Conservation (phyloP, 1,140 invertebrate genomes). For the Orchestia grillus region DNA sequence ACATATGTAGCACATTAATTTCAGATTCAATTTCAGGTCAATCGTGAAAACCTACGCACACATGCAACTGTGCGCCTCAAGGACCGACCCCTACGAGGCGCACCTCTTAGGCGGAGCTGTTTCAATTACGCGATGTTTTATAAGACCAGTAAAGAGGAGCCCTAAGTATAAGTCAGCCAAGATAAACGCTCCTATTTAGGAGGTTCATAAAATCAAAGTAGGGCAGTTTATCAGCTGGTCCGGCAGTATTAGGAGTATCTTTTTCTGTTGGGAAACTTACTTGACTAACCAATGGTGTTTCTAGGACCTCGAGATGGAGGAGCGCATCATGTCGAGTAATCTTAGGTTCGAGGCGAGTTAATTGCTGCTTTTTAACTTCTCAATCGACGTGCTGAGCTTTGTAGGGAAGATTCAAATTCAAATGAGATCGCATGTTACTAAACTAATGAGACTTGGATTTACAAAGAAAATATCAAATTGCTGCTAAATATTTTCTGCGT, state of each 20-base stretch:
- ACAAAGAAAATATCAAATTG: background rate
- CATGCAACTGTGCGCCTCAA: background rate
- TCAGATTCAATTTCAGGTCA: background rate
- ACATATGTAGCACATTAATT: background rate
- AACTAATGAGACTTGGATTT: background rate
- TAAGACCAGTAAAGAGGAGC: background rate
- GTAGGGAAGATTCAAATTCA: background rate
- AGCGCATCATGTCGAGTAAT: background rate
- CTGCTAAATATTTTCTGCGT: background rate
- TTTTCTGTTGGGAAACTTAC: background rate
- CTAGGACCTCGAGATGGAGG: background rate
- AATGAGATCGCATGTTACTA: background rate
- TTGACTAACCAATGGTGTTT: background rate
- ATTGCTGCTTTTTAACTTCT: conserved; percentile 16
- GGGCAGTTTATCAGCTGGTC: background rate
- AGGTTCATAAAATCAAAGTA: conserved; percentile 1
- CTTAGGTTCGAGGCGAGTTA: background rate
- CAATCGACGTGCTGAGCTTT: background rate
- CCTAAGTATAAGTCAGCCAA: background rate
- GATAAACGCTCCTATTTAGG: conserved; percentile 19
- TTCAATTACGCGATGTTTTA: conserved; percentile 18
- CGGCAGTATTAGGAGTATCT: background rate
- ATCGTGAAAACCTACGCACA: background rate
- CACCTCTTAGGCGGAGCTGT: background rate
- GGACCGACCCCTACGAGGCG: background rate